Conservation (phyloP, 2,797 vertebrate species). For the Micropoecilia bifurca region DNA sequence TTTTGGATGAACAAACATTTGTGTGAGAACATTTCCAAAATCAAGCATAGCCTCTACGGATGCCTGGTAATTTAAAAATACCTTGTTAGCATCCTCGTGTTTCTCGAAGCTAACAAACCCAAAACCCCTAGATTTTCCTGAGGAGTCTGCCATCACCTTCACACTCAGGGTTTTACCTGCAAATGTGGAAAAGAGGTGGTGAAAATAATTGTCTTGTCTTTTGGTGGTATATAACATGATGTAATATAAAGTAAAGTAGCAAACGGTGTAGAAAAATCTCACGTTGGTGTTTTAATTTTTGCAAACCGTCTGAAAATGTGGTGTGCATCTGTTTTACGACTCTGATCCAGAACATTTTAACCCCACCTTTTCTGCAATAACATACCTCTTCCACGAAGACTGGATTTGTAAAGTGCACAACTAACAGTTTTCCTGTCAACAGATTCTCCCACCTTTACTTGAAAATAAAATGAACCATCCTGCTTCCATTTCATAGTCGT, state of each 20-base stretch:
- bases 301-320: neutral
- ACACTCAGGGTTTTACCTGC: slow-evolving; percentile 97
- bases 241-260: neutral
- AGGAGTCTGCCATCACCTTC: slow-evolving; percentile 96
- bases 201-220: neutral
- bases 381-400: neutral
- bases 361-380: neutral
- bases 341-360: neutral
- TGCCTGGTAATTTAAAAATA: slow-evolving; percentile 54
- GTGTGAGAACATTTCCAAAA: slow-evolving; percentile 11
- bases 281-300: neutral
- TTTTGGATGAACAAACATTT: slow-evolving; percentile 56
- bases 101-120: slow-evolving; percentile 99
- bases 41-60: slow-evolving; percentile 5
- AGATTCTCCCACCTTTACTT: neutral
- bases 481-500: neutral
- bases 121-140: slow-evolving; percentile 97
- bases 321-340: neutral
- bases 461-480: neutral
- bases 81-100: slow-evolving; percentile 98
- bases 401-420: neutral
- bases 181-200: slow-evolving; percentile 35
- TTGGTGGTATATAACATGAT: neutral
- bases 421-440: neutral
- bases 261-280: neutral